These are phyloP conservation scores for Mycetomoellerius zeteki DNA, from an alignment of 1,140 invertebrate genomes.

Conservation along the genomic window DNA sequence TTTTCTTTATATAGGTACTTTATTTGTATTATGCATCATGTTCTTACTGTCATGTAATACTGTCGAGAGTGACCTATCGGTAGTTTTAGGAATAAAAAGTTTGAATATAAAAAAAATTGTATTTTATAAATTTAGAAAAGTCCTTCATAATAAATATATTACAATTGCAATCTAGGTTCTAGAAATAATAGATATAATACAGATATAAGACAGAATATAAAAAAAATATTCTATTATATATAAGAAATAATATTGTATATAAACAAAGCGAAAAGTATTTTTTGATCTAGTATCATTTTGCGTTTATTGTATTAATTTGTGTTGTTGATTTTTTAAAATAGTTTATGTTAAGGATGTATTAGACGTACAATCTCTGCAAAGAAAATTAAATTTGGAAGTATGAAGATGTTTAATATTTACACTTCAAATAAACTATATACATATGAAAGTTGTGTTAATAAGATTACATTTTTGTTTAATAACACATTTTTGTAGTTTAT, in stretches of 20 bases:
- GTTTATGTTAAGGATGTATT: not conserved
- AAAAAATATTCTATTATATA: not conserved
- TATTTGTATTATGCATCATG: not conserved
- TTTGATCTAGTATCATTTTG: not conserved
- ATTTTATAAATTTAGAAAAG: not conserved
- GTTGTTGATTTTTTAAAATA: not conserved
- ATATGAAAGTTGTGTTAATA: no score
- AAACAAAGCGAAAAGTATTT: not conserved
- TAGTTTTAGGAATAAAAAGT: not conserved
- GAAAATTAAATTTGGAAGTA: no score
- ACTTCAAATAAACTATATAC: no score
- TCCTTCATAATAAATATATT: not conserved
- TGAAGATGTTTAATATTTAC: no score
- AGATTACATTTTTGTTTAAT: no score
- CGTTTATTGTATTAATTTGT: not conserved
- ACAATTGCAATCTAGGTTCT: not conserved
- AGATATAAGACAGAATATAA: not conserved
- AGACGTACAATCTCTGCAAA: no score
- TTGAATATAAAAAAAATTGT: not conserved
- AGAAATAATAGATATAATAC: not conserved
- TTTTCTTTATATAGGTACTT: not conserved
- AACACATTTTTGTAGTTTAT: no score
- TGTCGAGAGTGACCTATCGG: not conserved
- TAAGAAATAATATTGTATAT: not conserved
- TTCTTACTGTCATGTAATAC: no score